Evolutionary conservation across 2,888 invertebrate species (phyloP), one percentile per base, ranked within the genome.

Genomic region (Sphaeridia pumilis): DNA sequence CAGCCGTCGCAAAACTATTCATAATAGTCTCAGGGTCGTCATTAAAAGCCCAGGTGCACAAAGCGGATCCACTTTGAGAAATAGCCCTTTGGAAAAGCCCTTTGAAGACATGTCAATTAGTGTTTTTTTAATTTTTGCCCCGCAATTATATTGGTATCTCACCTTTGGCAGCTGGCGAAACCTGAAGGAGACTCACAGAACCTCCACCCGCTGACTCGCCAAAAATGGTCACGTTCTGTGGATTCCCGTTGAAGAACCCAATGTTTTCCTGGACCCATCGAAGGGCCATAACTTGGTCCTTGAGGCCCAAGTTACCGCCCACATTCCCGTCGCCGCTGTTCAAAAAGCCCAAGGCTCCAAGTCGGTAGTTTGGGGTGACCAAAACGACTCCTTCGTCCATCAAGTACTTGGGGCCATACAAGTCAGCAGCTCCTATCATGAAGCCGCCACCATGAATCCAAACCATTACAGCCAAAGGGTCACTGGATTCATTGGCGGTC

Each of bases 11-110:
- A n/a, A n/a, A n/a, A n/a, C n/a, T n/a, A n/a, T n/a, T n/a, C n/a
- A n/a, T n/a, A n/a, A n/a, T n/a, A n/a, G n/a, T n/a, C n/a, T n/a
- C n/a, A n/a, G n/a, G n/a, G n/a, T n/a, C n/a, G n/a, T n/a, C n/a
- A n/a, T n/a, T 28, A 2, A 46, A 26, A 12, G 20, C 46, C 46
- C 46, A 46, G 3, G 46, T 26, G 21, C 31, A 31, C n/a, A 34
- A 27, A 2, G 46, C 46, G 22, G 46, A 28, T 20, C 46, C 46
- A 28, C 46, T 46, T 25, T 27, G 46, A 31, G 46, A 27, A 12
- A 27, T 24, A n/a, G 46, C 46, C 21, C 20, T 27, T 3, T 46
- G 46, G 28, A 46, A 46, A 7, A 46, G 21, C n/a, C 28, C 28
- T 17, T 46, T 46, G 12, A 20, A 20, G 31, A 46, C 20, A n/a